A percentile compares a stretch with the other conserved stretches of the same genome.
These are phyloP conservation scores for Xiphydria camelus DNA, from an alignment of 2,888 invertebrate species.

Conservation along the genomic window DNA sequence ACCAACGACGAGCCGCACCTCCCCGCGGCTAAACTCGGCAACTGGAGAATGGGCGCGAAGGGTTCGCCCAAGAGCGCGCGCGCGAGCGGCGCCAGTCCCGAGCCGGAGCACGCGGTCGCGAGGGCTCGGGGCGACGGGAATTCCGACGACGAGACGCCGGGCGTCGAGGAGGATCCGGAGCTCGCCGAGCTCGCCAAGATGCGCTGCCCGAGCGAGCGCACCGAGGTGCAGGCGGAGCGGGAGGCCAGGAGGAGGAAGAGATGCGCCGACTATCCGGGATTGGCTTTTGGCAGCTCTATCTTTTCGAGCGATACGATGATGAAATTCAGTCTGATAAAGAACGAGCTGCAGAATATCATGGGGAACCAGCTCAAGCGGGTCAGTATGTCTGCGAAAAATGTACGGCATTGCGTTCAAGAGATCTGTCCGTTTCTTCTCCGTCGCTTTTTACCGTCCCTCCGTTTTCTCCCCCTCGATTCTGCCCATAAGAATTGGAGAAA, in stretches of 20 bases:
- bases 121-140: slow-evolving; percentile 54
- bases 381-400: too few species aligned
- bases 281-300: slow-evolving; percentile 88
- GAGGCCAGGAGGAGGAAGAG: slow-evolving; percentile 76
- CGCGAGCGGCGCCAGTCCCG: slow-evolving; percentile 22
- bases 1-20: slow-evolving; percentile 5
- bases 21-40: too few species aligned
- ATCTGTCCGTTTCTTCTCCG: background rate
- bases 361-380: slow-evolving; percentile 96
- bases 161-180: slow-evolving; percentile 74
- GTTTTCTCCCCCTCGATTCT: too few species aligned
- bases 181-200: slow-evolving; percentile 80
- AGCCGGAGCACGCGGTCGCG: slow-evolving; percentile 57
- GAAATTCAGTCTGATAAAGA: slow-evolving; percentile 95
- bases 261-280: slow-evolving; percentile 90
- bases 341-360: slow-evolving; percentile 97
- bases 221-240: slow-evolving; percentile 85
- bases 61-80: too few species aligned
- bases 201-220: slow-evolving; percentile 85
- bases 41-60: slow-evolving; percentile 10
- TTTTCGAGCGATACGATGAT: slow-evolving; percentile 97
- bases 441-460: slow-evolving; percentile 7
- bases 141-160: slow-evolving; percentile 47
- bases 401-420: background rate
- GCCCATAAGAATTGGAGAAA: slow-evolving; percentile 11